Evolutionary conservation across 2,888 invertebrate species (phyloP), one percentile per base, ranked within the genome.

Genomic region (Himalopsyche kuldschensis): DNA sequence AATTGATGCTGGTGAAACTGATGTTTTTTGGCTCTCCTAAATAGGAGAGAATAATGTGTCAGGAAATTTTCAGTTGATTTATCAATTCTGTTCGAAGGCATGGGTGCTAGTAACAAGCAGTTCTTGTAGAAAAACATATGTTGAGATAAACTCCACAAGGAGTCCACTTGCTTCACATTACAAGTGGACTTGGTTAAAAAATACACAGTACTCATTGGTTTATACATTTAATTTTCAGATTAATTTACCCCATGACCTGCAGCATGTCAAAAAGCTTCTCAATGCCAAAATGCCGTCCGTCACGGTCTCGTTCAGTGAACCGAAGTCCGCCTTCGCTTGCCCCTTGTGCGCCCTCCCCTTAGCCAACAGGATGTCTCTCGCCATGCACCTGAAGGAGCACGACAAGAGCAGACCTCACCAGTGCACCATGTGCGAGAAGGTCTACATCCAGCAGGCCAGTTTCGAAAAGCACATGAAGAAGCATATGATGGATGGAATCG

Each of bases 201-300:
- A n/a, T n/a, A n/a, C n/a, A n/a, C n/a, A n/a, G n/a, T n/a, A n/a
- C n/a, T n/a, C n/a, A n/a, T n/a, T n/a, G n/a, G n/a, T n/a, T n/a
- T n/a, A n/a, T n/a, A n/a, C n/a, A 31, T 76, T 31, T 55, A 30
- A 32, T 35, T 79, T 48, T 31, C 85, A 86, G 86, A 86, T 86
- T 35, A 86, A 86, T 83, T 83, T 86, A 84, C 86, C 86, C 79
- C 86, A 86, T 75, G 86, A 86, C 79, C 81, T 86, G 46, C 86
- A 85, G 75, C 86, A 86, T 47, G 86, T 86, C 31, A 86, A 86
- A 75, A 86, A 82, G 47, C 78, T 86, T 63, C 78, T 86, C 75
- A 84, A 85, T 75, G 83, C 82, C 76, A 84, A 83, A 79, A 80
- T 79, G 20, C 31, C 82, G 30, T 63, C 77, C 35, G 63, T 75